Base-by-base conservation (phyloP, 1,140 invertebrate genomes). In the Hyposmocoma kahamanoa region DNA sequence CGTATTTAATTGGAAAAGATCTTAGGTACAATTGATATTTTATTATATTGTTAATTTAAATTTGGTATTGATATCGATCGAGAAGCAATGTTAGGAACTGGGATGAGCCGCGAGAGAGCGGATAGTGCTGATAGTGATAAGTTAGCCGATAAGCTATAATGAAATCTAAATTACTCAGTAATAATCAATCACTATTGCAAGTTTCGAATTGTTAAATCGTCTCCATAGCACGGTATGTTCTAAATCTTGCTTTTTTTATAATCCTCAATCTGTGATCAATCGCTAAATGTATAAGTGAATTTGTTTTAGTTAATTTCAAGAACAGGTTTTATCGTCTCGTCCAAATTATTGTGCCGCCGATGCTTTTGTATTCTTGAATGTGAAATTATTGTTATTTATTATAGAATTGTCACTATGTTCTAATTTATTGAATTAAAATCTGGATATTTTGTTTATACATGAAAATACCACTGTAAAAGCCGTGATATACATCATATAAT, bases 11-110 rank as follows among this genome's bases (percentile, higher is more conserved):
- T 72, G 77, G 72, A 77, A 79, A 77, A 80, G 76, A 82, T 83
- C 77, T 83, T 84, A 85, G 82, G 79, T 83, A 85, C 77, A 85
- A 85, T 85, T 84, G 80, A 84, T 84, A 81, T 84, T 84, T 81
- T 83, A 81, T 77, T 80, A 77, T 78, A 78, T 80, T 81, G 77
- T 84, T 85, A 77, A 83, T 80, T 80, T 85, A 85, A 83, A 80
- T 68, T 75, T 78, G 75, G 79, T 83, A 82, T 78, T 76, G 79
- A 83, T 83, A 78, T 78, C 73, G 71, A 80, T 67, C 71, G 73
- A 80, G 64, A 81, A 83, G 81, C 81, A 83, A 81, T 83, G 75
- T 75, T 76, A 72, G 62, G 67, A 73, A 66, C 60, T 54, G 61
- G 57, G 55, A 67, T 52, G 60, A 48, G 70, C 63, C 68, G 70